Evolutionary conservation across 2,888 invertebrate species (phyloP).

Genomic region (Rhagophthalmus giganteus): DNA sequence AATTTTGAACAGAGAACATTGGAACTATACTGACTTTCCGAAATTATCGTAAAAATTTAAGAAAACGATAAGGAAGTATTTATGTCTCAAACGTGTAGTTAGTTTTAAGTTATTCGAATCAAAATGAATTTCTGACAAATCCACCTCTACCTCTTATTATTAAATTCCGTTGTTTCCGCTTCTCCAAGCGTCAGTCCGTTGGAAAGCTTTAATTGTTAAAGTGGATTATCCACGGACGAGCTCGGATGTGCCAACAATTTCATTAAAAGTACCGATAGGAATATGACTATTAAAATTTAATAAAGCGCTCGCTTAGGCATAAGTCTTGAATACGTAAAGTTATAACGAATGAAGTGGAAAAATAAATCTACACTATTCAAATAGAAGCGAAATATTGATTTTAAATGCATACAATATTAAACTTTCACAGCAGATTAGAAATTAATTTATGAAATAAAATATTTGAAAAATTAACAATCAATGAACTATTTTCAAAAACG

Average conservation of each 20-base stretch:
- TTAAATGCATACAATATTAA: no score
- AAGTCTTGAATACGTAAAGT: conserved; percentile 20
- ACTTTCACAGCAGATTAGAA: no score
- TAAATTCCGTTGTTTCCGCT: conserved; percentile 40
- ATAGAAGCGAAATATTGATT: no score
- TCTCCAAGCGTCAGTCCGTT: conserved; percentile 31
- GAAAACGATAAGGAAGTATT: background rate
- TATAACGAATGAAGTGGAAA: conserved; percentile 9
- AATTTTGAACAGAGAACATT: no score
- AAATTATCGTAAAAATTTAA: no score
- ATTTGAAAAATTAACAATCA: no score
- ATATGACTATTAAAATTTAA: conserved; percentile 39
- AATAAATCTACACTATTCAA: conserved; percentile 11
- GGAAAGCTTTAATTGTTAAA: conserved; percentile 38
- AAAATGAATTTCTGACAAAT: conserved; percentile 23
- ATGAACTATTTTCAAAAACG: no score
- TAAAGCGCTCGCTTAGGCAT: conserved; percentile 30
- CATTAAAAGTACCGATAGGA: conserved; percentile 39
- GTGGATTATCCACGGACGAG: conserved; percentile 38
- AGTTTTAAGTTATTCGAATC: conserved; percentile 11
- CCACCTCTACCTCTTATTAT: conserved; percentile 26
- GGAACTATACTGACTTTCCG: no score
- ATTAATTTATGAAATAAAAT: no score
- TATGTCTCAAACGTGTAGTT: conserved; percentile 7
- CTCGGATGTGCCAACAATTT: conserved; percentile 38